Conservation (phyloP, 2,888 invertebrate species). For the Leptinotarsa tumamoca region DNA sequence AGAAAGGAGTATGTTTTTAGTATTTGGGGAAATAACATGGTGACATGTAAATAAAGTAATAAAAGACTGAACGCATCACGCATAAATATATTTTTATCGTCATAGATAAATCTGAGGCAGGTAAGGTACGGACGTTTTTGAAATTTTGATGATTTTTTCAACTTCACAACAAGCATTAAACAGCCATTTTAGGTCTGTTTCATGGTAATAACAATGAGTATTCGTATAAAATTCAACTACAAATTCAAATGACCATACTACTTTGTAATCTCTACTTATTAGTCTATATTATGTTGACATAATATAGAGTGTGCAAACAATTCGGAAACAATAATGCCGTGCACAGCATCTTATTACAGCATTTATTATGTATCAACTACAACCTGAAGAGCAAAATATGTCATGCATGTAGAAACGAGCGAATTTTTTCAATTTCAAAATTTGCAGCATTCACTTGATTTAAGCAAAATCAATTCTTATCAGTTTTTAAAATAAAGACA, state of each 20-base stretch:
- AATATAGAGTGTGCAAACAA: neutral
- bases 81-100: conserved; percentile 61
- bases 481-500: no score
- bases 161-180: conserved; percentile 36
- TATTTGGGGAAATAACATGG: conserved; percentile 61
- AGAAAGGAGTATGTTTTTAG: conserved; percentile 59
- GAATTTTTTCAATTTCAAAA: no score
- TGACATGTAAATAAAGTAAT: conserved; percentile 62
- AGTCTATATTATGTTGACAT: neutral
- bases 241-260: conserved; percentile 33
- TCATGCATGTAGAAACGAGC: no score
- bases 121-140: conserved; percentile 57
- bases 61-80: conserved; percentile 61
- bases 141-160: conserved; percentile 57
- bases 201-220: conserved; percentile 27
- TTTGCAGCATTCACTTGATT: no score
- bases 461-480: no score
- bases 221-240: conserved; percentile 32
- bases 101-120: conserved; percentile 58
- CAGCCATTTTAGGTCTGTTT: conserved; percentile 37
- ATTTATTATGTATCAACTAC: conserved; percentile 3
- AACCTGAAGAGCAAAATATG: no score
- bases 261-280: conserved; percentile 26
- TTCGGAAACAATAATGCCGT: neutral
- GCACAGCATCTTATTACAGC: conserved; percentile 14